phyloP scores from a whole-genome alignment of 1,140 invertebrate species.

The Lutraria rhynchaena region DNA sequence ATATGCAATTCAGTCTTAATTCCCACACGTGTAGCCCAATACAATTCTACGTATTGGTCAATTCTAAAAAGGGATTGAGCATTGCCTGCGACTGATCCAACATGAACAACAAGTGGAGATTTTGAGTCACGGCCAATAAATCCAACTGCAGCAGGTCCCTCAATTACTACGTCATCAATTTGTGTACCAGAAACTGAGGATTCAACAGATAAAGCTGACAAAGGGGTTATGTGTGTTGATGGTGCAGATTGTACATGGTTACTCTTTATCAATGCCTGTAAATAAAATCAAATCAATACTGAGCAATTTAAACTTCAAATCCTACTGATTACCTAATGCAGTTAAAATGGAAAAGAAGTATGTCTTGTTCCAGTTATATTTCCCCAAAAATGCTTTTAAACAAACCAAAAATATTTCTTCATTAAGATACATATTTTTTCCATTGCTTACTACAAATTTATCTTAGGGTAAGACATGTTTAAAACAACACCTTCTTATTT shows the following conservation, averaged over 20 bases:
- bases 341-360: too few species aligned
- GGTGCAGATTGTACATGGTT: constrained; percentile 37
- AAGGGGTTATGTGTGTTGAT: constrained; percentile 52
- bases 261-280: constrained; percentile 27
- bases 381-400: too few species aligned
- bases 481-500: constrained; percentile 10
- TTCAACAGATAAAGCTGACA: constrained; percentile 31
- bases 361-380: too few species aligned
- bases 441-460: too few species aligned
- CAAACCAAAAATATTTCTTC: too few species aligned
- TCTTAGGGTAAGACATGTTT: too few species aligned
- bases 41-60: constrained; percentile 57
- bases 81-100: constrained; percentile 58
- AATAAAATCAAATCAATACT: too few species aligned
- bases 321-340: too few species aligned
- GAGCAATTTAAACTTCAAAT: too few species aligned
- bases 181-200: not conserved
- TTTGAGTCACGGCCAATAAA: constrained; percentile 35
- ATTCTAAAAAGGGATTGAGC: constrained; percentile 45
- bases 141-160: constrained; percentile 48
- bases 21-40: constrained; percentile 49
- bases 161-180: constrained; percentile 50
- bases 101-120: constrained; percentile 32
- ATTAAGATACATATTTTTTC: too few species aligned
- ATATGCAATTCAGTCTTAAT: constrained; percentile 27